These are phyloP conservation scores for Okamejei kenojei DNA, from an alignment of 2,797 vertebrate species.

Conservation along the genomic window DNA sequence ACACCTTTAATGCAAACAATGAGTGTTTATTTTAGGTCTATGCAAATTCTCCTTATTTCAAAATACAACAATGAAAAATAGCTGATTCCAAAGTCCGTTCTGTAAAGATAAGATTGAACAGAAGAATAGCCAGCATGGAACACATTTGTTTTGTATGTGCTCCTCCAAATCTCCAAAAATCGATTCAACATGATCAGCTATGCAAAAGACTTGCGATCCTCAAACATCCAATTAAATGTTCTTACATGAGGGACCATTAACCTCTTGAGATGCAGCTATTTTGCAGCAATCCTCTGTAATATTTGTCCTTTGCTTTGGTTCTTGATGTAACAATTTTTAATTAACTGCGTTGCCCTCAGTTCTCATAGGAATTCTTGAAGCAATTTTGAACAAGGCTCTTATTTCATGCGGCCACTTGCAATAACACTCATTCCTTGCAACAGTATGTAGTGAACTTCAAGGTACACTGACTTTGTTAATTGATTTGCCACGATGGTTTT, in stretches of 20 bases:
- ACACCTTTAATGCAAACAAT: background rate
- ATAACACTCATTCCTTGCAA: background rate
- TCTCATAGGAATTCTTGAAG: background rate
- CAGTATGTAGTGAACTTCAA: background rate
- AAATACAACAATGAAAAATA: background rate
- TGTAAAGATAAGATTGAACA: background rate
- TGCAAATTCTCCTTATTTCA: background rate
- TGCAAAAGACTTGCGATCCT: background rate
- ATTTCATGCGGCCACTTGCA: background rate
- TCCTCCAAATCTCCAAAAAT: background rate
- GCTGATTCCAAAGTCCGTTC: background rate
- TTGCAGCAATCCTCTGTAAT: background rate
- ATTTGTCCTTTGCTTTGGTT: background rate
- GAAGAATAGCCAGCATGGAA: background rate
- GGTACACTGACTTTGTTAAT: background rate
- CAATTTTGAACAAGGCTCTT: background rate
- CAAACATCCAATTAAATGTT: background rate
- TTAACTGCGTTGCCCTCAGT: background rate
- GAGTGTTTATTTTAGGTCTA: background rate
- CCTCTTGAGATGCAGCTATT: background rate
- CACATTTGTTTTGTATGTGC: background rate
- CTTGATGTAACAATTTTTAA: background rate
- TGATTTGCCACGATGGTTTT: background rate
- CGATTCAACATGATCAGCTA: background rate
- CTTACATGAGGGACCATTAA: background rate